Evolutionary conservation across 2,797 vertebrate genomes (phyloP).

Genomic region (Limosa lapponica): DNA sequence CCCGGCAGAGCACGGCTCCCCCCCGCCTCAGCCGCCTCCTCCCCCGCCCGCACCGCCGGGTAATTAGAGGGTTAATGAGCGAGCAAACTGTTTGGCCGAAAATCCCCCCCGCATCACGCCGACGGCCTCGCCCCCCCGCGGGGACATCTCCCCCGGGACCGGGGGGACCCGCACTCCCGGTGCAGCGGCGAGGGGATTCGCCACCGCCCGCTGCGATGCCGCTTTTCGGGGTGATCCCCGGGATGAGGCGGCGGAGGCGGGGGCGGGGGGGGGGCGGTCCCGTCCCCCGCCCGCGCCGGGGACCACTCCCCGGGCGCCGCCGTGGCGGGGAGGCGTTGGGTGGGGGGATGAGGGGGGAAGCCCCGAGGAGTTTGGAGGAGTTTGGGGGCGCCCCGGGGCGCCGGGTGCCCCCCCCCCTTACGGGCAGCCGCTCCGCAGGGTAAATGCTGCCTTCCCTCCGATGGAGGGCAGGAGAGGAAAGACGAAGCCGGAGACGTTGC

Average conservation of each 20-base stretch:
- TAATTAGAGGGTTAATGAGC: neutral
- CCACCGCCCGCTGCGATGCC: conserved; percentile 24
- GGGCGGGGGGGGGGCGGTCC: neutral
- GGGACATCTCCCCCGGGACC: neutral
- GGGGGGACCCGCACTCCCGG: neutral
- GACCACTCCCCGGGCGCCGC: conserved; percentile 26
- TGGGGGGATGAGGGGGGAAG: neutral
- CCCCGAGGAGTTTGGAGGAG: neutral
- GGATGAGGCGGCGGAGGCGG: conserved; percentile 69
- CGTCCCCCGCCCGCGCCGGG: neutral
- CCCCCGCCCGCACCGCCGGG: neutral
- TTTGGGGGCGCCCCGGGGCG: neutral
- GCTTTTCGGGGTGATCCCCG: conserved; percentile 63
- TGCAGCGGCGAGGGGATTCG: conserved; percentile 55
- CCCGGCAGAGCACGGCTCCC: neutral
- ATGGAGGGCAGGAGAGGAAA: conserved; percentile 86
- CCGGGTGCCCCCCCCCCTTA: neutral
- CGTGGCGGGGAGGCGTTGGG: neutral
- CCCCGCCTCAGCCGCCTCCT: neutral
- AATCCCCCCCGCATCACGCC: neutral
- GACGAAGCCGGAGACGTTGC: conserved; percentile 19
- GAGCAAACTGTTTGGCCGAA: neutral
- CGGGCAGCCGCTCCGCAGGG: neutral
- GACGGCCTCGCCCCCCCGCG: neutral
- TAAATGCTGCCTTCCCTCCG: conserved; percentile 73